These are phyloP conservation scores for Zaprionus bogoriensis DNA, from an alignment of 2,888 invertebrate species.

Conservation along the genomic window DNA sequence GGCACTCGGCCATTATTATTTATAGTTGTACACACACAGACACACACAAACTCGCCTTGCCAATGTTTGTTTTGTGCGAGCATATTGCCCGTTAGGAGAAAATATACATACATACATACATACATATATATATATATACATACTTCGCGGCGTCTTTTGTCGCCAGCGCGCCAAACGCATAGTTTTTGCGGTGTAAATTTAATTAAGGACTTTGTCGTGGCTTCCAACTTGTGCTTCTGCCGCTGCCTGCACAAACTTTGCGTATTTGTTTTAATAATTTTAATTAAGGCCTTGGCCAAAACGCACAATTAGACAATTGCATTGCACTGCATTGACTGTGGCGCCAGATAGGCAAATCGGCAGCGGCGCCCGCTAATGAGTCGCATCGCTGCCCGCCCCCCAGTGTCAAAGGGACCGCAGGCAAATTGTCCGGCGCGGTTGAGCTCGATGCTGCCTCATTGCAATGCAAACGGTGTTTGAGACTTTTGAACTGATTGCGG, in stretches of 20 bases:
- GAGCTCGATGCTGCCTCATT: slow-evolving; percentile 53
- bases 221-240: neutral
- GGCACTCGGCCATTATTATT: slow-evolving; percentile 52
- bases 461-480: slow-evolving; percentile 61
- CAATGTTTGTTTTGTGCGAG: slow-evolving; percentile 2
- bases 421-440: slow-evolving; percentile 48
- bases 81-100: slow-evolving; percentile 17
- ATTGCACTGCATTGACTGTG: too few relatives aligned
- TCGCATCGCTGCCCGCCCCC: neutral
- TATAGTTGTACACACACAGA: slow-evolving; percentile 33
- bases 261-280: slow-evolving; percentile 54
- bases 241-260: slow-evolving; percentile 3
- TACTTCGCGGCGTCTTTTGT: slow-evolving; percentile 37
- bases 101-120: too few relatives aligned
- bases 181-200: slow-evolving; percentile 37
- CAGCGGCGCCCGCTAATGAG: slow-evolving; percentile 43
- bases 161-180: slow-evolving; percentile 1
- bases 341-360: neutral
- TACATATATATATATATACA: too few relatives aligned
- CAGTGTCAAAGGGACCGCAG: slow-evolving; percentile 63
- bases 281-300: slow-evolving; percentile 36
- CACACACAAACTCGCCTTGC: neutral
- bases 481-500: slow-evolving; percentile 52
- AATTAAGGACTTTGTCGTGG: slow-evolving; percentile 43
- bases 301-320: slow-evolving; percentile 25